A percentile compares a stretch with the other conserved stretches of the same genome.
phyloP scores from a whole-genome alignment of 2,113 vertebrate genomes.

The Campylomormyrus tamandua region DNA sequence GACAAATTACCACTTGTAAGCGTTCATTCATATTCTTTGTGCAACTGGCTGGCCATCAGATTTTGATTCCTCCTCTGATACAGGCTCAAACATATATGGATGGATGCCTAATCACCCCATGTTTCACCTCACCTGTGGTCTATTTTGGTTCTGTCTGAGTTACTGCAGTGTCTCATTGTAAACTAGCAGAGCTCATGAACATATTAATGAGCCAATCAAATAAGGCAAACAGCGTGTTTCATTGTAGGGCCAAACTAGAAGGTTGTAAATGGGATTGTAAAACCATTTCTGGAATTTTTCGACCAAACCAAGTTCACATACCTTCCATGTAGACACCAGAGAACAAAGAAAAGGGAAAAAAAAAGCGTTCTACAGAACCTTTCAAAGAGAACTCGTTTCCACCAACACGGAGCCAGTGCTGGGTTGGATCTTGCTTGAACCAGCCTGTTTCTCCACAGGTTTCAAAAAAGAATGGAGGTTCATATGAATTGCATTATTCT shows the following conservation, averaged over 20 bases:
- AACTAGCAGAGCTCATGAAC: not conserved
- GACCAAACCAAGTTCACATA: not conserved
- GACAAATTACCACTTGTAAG: not conserved
- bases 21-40: not conserved
- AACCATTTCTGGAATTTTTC: not conserved
- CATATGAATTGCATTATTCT: not conserved
- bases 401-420: not conserved
- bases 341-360: not conserved
- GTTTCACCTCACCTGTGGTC: not conserved
- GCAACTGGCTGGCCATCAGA: not conserved
- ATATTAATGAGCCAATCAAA: not conserved
- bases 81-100: not conserved
- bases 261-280: not conserved
- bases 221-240: not conserved
- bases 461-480: not conserved
- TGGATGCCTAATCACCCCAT: not conserved
- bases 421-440: not conserved
- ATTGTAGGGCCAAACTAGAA: not conserved
- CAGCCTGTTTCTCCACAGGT: not conserved
- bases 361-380: not conserved
- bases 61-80: not conserved
- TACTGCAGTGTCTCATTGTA: not conserved
- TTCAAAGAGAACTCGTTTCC: not conserved
- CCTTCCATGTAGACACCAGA: not conserved
- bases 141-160: not conserved